Evolutionary conservation across 2,797 vertebrate genomes (phyloP).

Genomic region (Xenentodon cancila): DNA sequence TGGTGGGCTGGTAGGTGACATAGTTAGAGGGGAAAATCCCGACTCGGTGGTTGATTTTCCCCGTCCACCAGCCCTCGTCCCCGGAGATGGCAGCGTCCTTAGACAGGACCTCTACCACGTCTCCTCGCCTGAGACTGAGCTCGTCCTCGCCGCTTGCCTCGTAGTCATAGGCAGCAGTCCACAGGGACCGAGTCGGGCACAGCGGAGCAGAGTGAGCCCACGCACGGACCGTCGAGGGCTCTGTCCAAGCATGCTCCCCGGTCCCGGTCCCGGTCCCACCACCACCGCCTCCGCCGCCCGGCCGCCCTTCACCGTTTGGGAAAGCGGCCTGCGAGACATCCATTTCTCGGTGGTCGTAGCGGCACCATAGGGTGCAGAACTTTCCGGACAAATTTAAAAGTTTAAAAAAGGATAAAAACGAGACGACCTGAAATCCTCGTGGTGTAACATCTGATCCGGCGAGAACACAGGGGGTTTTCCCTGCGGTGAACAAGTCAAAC

Average conservation of each 20-base stretch:
- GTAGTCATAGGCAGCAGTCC: conserved; percentile 90
- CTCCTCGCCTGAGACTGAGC: conserved; percentile 87
- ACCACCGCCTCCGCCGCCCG: conserved; percentile 56
- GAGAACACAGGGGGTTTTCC: conserved; percentile 20
- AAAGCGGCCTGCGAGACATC: conserved; percentile 87
- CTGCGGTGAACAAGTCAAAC: conserved; percentile 28
- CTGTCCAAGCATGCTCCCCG: conserved; percentile 76
- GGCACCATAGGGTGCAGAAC: conserved; percentile 85
- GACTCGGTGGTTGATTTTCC: conserved; percentile 88
- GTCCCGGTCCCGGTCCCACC: conserved; percentile 33
- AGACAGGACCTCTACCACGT: conserved; percentile 90
- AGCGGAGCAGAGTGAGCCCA: conserved; percentile 82
- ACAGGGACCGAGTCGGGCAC: conserved; percentile 82
- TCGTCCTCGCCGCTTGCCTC: conserved; percentile 91
- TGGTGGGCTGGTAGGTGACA: conserved; percentile 83
- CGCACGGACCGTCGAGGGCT: conserved; percentile 60
- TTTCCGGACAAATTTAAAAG: conserved; percentile 59
- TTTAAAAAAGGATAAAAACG: conserved; percentile 44
- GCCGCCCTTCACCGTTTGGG: conserved; percentile 86
- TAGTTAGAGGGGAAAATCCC: conserved; percentile 92
- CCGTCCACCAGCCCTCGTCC: conserved; percentile 93
- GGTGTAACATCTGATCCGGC: conserved; percentile 40
- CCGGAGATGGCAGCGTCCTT: conserved; percentile 90
- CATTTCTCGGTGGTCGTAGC: conserved; percentile 84
- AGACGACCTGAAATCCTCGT: conserved; percentile 34